Conservation (phyloP, 2,797 vertebrate species). For the Danio choprae region DNA sequence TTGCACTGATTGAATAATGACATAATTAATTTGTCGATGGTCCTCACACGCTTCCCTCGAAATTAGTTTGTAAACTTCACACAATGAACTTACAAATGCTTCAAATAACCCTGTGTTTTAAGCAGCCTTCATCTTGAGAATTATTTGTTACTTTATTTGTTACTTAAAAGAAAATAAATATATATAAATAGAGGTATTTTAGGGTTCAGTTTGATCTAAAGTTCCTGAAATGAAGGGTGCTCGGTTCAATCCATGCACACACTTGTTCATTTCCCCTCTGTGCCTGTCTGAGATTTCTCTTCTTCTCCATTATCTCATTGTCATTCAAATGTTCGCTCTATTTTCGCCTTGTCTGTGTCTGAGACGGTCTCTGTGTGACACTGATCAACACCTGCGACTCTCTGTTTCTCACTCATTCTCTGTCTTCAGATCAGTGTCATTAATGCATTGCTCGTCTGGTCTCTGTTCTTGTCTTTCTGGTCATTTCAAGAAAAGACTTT, state of each 20-base stretch:
- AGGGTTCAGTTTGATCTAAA: background rate
- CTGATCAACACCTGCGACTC: background rate
- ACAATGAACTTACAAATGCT: too few relatives aligned
- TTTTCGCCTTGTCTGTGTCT: slow-evolving; percentile 41
- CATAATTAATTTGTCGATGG: too few relatives aligned
- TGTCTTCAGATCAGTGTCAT: slow-evolving; percentile 8
- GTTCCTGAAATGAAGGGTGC: background rate
- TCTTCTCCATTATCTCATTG: slow-evolving; percentile 41
- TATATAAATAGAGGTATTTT: background rate
- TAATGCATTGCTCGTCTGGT: background rate
- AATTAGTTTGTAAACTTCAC: too few relatives aligned
- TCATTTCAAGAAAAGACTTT: slow-evolving; percentile 26
- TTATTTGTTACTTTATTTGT: too few relatives aligned
- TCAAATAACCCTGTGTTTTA: too few relatives aligned
- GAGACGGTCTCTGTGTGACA: slow-evolving; percentile 2
- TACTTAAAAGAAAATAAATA: too few relatives aligned
- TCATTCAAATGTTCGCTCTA: slow-evolving; percentile 40
- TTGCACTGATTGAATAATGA: too few relatives aligned
- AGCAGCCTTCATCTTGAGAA: too few relatives aligned
- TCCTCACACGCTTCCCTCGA: too few relatives aligned
- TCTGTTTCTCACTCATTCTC: slow-evolving; percentile 5
- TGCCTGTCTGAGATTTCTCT: background rate
- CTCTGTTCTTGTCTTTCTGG: slow-evolving; percentile 4
- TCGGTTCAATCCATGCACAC: background rate
- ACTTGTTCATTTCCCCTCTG: background rate